These are phyloP conservation scores for Notarius quadriscutis DNA, from an alignment of 2,113 vertebrate species.

Conservation along the genomic window DNA sequence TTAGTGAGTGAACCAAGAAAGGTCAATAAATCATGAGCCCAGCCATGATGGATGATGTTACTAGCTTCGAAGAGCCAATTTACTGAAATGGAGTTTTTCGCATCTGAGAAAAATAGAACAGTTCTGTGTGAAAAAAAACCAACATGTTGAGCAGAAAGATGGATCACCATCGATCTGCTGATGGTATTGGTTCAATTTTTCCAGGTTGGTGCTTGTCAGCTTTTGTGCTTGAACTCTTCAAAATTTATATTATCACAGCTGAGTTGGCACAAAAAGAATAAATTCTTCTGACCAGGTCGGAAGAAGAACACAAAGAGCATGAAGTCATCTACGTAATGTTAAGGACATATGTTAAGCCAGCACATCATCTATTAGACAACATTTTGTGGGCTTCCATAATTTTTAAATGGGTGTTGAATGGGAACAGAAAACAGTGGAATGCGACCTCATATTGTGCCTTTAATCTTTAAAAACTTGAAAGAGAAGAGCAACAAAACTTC, in stretches of 20 bases:
- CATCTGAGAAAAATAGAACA: no score
- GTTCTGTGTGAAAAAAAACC: no score
- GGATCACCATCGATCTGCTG: no score
- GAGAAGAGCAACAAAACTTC: not conserved
- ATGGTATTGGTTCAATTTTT: no score
- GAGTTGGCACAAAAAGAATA: not conserved
- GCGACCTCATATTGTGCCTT: not conserved
- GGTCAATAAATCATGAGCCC: no score
- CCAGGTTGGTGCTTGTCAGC: no score
- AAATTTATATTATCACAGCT: not conserved
- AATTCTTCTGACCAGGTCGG: not conserved
- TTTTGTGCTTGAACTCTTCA: no score
- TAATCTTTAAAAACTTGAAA: not conserved
- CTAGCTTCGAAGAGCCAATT: no score
- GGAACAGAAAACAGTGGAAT: not conserved
- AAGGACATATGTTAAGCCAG: not conserved
- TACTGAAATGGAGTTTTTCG: no score
- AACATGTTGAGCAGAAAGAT: no score
- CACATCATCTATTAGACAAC: not conserved
- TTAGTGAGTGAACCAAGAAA: no score
- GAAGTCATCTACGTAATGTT: not conserved
- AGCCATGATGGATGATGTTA: no score
- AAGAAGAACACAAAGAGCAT: not conserved
- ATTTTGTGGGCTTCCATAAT: not conserved
- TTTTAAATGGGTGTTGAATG: not conserved